phyloP scores from a whole-genome alignment of 2,113 vertebrate genomes.

The Jacana jacana region DNA sequence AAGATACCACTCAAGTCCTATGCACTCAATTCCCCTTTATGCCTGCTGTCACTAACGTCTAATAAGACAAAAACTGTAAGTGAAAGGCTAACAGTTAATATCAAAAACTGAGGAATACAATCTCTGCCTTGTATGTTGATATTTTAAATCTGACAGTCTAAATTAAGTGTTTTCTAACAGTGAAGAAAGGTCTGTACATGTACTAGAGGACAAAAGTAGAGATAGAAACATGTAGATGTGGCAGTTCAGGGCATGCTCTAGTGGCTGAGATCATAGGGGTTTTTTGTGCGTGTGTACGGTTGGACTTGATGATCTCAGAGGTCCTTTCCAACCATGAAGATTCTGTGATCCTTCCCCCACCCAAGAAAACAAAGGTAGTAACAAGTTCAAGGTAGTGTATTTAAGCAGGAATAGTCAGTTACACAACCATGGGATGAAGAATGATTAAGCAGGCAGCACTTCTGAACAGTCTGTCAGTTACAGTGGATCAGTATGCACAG shows the following conservation, averaged over 20 bases:
- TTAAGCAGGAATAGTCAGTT: conserved; percentile 7
- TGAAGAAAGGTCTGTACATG: neutral
- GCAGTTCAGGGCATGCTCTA: too few relatives aligned
- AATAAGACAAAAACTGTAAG: neutral
- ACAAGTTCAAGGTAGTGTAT: neutral
- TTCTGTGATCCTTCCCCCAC: neutral
- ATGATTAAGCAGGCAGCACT: neutral
- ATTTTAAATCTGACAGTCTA: neutral
- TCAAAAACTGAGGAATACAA: neutral
- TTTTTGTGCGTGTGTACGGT: too few relatives aligned
- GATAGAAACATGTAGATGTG: too few relatives aligned
- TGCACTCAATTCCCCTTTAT: neutral
- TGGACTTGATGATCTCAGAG: too few relatives aligned
- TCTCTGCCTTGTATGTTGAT: neutral
- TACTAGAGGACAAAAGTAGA: neutral
- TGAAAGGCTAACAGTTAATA: neutral
- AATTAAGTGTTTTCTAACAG: neutral
- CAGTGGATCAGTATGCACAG: neutral
- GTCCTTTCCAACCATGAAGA: too few relatives aligned
- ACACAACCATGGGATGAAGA: neutral
- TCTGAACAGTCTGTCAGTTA: neutral
- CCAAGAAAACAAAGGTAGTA: neutral
- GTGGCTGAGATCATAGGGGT: too few relatives aligned
- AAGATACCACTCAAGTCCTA: neutral
- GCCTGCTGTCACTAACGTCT: neutral